Evolutionary conservation across 2,113 vertebrate species (phyloP).

Genomic region (Mungos mungo): DNA sequence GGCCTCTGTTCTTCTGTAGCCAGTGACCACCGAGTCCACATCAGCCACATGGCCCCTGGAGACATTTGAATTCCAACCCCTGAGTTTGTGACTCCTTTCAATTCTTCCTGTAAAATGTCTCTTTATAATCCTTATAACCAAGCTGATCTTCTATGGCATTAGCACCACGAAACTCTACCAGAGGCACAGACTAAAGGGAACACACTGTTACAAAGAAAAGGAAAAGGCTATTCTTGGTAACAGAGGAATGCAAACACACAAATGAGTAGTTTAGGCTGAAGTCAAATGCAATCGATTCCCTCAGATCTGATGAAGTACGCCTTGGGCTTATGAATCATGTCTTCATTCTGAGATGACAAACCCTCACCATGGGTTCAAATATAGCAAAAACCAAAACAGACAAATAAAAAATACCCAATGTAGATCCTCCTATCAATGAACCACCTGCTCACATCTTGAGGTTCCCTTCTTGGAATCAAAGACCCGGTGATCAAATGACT

Average conservation of each 20-base stretch:
- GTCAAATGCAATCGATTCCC: not conserved
- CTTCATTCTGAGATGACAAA: not conserved
- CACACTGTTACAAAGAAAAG: not conserved
- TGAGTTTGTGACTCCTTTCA: not conserved
- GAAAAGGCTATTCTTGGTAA: not conserved
- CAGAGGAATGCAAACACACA: not conserved
- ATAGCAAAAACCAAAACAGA: not conserved
- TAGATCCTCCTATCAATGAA: not conserved
- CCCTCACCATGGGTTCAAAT: not conserved
- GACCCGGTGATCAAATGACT: rapidly evolving
- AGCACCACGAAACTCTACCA: not conserved
- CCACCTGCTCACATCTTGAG: not conserved
- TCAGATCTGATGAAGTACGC: not conserved
- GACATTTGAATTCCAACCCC: not conserved
- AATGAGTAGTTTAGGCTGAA: not conserved
- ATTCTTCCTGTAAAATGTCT: not conserved
- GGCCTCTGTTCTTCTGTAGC: not conserved
- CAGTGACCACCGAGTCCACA: not conserved
- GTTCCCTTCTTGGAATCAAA: not conserved
- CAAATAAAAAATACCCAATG: not conserved
- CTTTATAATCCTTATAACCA: not conserved
- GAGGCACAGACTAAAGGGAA: not conserved
- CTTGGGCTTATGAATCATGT: not conserved
- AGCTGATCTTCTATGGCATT: not conserved
- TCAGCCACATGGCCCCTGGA: not conserved